Evolutionary conservation across 2,113 vertebrate species (phyloP), one percentile per base, ranked within the genome.

Genomic region (Chionodraco myersi): DNA sequence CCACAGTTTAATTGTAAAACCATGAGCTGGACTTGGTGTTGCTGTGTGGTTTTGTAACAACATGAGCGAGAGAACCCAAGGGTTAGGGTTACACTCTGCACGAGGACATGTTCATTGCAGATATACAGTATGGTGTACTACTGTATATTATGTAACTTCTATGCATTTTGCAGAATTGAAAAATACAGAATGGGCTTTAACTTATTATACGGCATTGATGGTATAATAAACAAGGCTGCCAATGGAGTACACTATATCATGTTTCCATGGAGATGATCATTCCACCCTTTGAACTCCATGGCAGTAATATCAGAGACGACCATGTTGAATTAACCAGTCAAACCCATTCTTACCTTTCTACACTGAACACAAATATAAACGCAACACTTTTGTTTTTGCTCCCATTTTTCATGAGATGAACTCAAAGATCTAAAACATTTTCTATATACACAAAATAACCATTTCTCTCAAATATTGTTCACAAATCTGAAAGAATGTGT

Each of bases 121-220:
- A 82, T 83, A 88, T 85, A 87, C 84, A 88, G 85, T 71, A 73
- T 65, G 48, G 62, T 10, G 21, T n/a, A 79, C 41, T 72, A 61
- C 87, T 89, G 88, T 86, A 89, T 87, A 89, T 86, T 15, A 57
- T 23, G 47, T 15, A 76, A 85, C 91, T 75, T 92, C 84, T 91
- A 87, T 84, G 86, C 77, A 49, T 57, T 69, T 62, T 69, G 68
- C 82, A 84, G 63, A 87, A 82, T 77, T 56, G 15, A 69, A 79
- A 80, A 60, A 16, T 61, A 86, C 64, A 72, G 76, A 83, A 82
- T 81, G 34, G 47, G 74, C 48, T 76, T 72, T 64, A 61, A 14
- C 53, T 60, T 34, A 53, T 12, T 73, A 44, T 53, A 44, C 36
- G 66, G 14, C 57, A 53, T 61, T 23, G 72, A 21, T 12, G 12